These are phyloP conservation scores for Amblyopsis hoosieri DNA, from an alignment of 2,797 vertebrate genomes.

Conservation along the genomic window DNA sequence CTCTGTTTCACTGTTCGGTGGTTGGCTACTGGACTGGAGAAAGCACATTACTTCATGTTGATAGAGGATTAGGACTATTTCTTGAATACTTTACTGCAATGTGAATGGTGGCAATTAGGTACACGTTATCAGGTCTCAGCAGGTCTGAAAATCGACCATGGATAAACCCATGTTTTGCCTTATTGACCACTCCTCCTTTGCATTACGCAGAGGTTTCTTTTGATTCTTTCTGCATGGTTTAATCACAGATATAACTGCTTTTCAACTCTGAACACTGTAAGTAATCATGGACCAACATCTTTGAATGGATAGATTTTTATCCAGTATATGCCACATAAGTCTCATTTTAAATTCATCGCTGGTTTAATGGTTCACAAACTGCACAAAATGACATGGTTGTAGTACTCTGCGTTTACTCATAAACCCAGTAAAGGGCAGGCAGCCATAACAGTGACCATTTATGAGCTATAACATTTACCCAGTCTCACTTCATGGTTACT, in stretches of 20 bases:
- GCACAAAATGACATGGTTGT: constrained; percentile 40
- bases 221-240: constrained; percentile 56
- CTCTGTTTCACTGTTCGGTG: background rate
- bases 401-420: constrained; percentile 26
- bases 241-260: constrained; percentile 20
- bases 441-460: constrained; percentile 13
- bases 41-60: background rate
- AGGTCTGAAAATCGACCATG: constrained; percentile 23
- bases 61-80: constrained; percentile 9
- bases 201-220: constrained; percentile 40
- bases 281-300: constrained; percentile 41
- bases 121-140: constrained; percentile 15
- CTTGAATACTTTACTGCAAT: constrained; percentile 5
- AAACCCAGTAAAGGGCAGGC: constrained; percentile 32
- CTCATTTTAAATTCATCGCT: constrained; percentile 53
- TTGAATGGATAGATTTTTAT: constrained; percentile 40
- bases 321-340: constrained; percentile 53
- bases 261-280: constrained; percentile 32
- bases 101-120: constrained; percentile 17
- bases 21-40: background rate
- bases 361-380: constrained; percentile 44
- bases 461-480: constrained; percentile 23
- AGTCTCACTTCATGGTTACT: constrained; percentile 15
- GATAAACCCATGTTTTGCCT: constrained; percentile 7
- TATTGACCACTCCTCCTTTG: constrained; percentile 23